Evolutionary conservation across 2,797 vertebrate genomes (phyloP).

Genomic region (Typhlichthys subterraneus): DNA sequence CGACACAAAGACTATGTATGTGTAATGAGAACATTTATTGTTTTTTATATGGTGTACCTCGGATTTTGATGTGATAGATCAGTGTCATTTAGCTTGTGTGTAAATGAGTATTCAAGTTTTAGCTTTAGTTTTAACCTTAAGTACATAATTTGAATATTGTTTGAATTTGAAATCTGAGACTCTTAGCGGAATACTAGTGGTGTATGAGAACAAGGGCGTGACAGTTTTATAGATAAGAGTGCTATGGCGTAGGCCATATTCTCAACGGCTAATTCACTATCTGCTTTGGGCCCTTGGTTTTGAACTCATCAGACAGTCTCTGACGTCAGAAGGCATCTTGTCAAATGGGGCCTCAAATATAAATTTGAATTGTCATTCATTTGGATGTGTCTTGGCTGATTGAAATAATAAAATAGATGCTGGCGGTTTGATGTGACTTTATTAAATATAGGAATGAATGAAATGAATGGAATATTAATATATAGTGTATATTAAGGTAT

Average conservation of each 20-base stretch:
- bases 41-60: neutral
- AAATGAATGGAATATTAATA: neutral
- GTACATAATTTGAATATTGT: neutral
- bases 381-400: neutral
- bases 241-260: slow-evolving; percentile 21
- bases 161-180: too few relatives aligned
- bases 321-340: slow-evolving; percentile 23
- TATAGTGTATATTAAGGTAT: neutral
- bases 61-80: too few relatives aligned
- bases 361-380: neutral
- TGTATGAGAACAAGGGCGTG: slow-evolving; percentile 52
- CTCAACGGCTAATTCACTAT: slow-evolving; percentile 54
- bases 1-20: neutral
- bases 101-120: too few relatives aligned
- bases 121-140: too few relatives aligned
- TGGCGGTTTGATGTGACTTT: neutral
- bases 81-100: too few relatives aligned
- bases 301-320: slow-evolving; percentile 7
- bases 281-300: slow-evolving; percentile 24
- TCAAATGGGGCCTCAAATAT: slow-evolving; percentile 4
- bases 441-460: too few relatives aligned
- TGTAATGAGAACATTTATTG: neutral
- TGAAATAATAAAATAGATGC: neutral
- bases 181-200: neutral
- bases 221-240: slow-evolving; percentile 35